phyloP scores from a whole-genome alignment of 1,140 invertebrate genomes.

The Zaprionus kolodkinae region DNA sequence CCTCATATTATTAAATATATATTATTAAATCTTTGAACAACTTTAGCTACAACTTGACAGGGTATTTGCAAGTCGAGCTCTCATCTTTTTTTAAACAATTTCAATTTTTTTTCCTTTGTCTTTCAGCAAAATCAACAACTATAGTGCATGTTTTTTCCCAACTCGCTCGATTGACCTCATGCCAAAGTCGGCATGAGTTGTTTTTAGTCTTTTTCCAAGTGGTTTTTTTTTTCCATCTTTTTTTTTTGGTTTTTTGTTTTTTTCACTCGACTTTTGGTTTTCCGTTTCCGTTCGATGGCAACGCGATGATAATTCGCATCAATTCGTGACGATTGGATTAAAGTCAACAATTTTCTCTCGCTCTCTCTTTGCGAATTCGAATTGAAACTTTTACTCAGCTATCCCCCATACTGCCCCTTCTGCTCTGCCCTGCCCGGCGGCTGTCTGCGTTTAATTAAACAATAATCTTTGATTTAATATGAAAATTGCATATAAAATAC shows the following conservation, averaged over 20 bases:
- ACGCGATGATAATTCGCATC: background rate
- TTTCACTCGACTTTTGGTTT: background rate
- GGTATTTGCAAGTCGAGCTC: background rate
- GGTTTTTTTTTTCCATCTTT: background rate
- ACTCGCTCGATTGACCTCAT: conserved; percentile 6
- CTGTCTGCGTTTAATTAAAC: conserved; percentile 63
- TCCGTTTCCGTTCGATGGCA: background rate
- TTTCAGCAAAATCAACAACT: background rate
- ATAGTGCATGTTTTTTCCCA: conserved; percentile 3
- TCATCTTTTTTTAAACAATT: background rate
- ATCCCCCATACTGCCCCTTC: background rate
- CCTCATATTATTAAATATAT: too few species aligned
- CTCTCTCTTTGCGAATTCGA: background rate
- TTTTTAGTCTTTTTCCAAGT: background rate
- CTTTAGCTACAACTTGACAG: background rate
- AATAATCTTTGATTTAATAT: conserved; percentile 73
- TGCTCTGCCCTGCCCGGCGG: background rate
- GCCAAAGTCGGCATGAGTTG: background rate
- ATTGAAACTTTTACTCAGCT: background rate
- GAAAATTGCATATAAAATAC: conserved; percentile 55
- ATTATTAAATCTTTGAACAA: too few species aligned
- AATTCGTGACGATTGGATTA: conserved; percentile 6
- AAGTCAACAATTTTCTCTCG: background rate
- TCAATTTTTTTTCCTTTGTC: background rate
- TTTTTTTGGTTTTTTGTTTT: background rate